Evolutionary conservation across 1,140 invertebrate genomes (phyloP), one percentile per base, ranked within the genome.

Genomic region (Hirudo medicinalis): DNA sequence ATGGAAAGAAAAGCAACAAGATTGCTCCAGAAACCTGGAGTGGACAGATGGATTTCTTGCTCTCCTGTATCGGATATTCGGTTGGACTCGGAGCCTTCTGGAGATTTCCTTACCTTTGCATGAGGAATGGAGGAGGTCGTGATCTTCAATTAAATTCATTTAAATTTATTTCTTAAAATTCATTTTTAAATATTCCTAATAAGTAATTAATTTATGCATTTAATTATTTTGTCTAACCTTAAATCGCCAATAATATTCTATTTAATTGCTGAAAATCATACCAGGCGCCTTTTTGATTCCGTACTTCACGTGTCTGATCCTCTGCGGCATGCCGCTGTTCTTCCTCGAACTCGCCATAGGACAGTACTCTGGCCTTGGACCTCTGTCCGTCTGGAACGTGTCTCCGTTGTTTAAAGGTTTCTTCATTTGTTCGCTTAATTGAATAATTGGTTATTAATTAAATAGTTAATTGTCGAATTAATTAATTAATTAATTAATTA

Each of bases 301-400:
- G 0, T 86, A 88, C 75, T 78, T 85, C 11, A 78, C 85, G 6
- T 83, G 87, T 2, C 78, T 86, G 53, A 71, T 87, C 15, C 72
- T 85, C 11, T 82, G 88, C 54, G 89, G 88, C 0, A 81, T 89
- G 63, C 89, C 89, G 0, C 82, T 88, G 3, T 85, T 87, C 27
- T 85, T 90, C 67, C 81, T 90, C 63, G 89, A 91, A 80, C 83
- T 90, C 13, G 85, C 87, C 0, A 80, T 89, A 15, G 89, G 89
- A 9, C 89, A 90, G 78, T 86, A 89, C 53, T 29, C 68, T 0
- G 69, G 72, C 3, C 25, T 72, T 9, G 67, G 74, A 43, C 57
- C 69, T 15, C 68, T 73, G 19, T 32, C 32, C 5, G 71, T 75
- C 40, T 75, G 72, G 70, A n/a, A 67, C 20, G 27, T 75, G 20